Evolutionary conservation across 2,888 invertebrate species (phyloP), one percentile per base, ranked within the genome.

Genomic region (Acleris cristana): DNA sequence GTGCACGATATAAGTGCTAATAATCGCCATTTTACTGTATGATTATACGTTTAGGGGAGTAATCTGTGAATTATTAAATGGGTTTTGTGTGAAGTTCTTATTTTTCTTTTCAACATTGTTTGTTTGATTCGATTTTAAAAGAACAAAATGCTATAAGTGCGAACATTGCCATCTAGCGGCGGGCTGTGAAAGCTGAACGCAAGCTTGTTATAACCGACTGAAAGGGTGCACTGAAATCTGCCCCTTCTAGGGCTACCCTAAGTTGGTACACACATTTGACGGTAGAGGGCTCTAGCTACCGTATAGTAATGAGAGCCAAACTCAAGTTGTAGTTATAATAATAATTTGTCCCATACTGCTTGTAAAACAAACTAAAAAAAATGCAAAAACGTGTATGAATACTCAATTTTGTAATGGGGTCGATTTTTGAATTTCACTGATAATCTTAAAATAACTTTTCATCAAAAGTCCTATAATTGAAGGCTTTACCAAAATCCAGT

Each of bases 111-210:
- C 14, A 40, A 40, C 4, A 40, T 12, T 40, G 23, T 52, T 16
- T 26, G 6, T 23, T 52, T 52, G 2, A 12, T 7, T 10, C 14
- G 6, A 21, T 16, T 30, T 5, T 3, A 12, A 34, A 34, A 52
- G 4, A 40, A n/a, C 10, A 23, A 52, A 52, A 40, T 23, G 2
- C n/a, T 18, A 3, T 18, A 44, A 40, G 49, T 19, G 12, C 10
- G n/a, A 62, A 53, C 30, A 12, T 44, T 56, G 30, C 66, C 66
- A 66, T 57, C 66, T 66, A 34, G 56, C 45, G 61, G 34, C 10
- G 21, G 52, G 45, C 23, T 57, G 18, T 52, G 14, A 57, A 61
- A 66, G 34, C 61, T 57, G 26, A 16, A 21, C 18, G 10, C 45
- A 23, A n/a, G 23, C 60, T 54, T 53, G 18, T 44, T 23, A 18